Evolutionary conservation across 2,113 vertebrate species (phyloP), one percentile per base, ranked within the genome.

Genomic region (Dromas ardeola): DNA sequence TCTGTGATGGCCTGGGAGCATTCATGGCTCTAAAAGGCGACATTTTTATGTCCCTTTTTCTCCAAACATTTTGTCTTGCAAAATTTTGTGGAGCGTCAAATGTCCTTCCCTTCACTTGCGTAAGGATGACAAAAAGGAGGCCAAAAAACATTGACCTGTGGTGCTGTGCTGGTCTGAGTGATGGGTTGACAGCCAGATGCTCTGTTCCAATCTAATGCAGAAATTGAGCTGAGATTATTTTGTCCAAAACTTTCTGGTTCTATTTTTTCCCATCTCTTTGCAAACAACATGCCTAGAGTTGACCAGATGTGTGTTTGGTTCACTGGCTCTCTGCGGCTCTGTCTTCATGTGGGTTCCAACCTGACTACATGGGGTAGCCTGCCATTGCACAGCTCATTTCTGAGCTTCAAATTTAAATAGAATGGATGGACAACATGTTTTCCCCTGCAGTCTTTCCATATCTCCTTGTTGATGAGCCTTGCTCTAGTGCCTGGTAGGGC

Each of bases 361-460:
- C 55, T 49, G 15, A 38, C n/a, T 12, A 12, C 20, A 2, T 0
- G 2, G 55, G 15, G 7, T 8, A 42, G 19, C 19, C 18, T 50
- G 26, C 21, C 65, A 9, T 9, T 19, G 56, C 66, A 40, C 29
- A 69, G 43, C 56, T 82, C 61, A 2, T 29, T 62, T 47, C 36
- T 43, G 74, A 59, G 38, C 17, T 30, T 53, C 59, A 12, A 1
- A 29, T 47, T 30, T 52, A 85, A 49, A 55, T 1, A 17, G 9
- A 59, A 38, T 79, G 13, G 32, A 26, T 1, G 4, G 58, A 23
- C 52, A 50, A 16, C 30, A 7, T 7, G 11, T 23, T 76, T 74
- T 63, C 9, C 40, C 19, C 62, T 69, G n/a, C 2, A 6, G 12
- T 40, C 49, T 76, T 88, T 65, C 30, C 27, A 0, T 22, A 7